These are phyloP conservation scores for Rhodeus uyekii DNA, from an alignment of 2,797 vertebrate genomes.

Conservation along the genomic window DNA sequence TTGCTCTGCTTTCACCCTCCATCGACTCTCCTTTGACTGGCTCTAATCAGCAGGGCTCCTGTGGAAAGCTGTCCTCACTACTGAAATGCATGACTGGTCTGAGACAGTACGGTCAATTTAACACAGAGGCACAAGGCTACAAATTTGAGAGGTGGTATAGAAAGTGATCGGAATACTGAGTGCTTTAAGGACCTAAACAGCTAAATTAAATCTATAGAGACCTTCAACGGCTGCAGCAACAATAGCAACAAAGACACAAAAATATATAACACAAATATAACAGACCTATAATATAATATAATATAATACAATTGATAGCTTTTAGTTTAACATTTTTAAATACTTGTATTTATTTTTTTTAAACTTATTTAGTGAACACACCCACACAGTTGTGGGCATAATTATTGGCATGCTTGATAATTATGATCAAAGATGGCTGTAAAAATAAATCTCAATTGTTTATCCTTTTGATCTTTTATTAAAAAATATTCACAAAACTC, in stretches of 20 bases:
- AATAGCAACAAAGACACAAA: not conserved
- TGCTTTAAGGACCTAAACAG: conserved; percentile 27
- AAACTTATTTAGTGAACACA: too few relatives aligned
- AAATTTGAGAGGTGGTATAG: conserved; percentile 44
- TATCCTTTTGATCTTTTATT: too few relatives aligned
- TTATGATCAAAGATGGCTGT: too few relatives aligned
- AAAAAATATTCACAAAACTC: too few relatives aligned
- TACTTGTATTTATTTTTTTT: too few relatives aligned
- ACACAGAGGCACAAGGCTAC: conserved; percentile 42
- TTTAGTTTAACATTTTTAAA: not conserved
- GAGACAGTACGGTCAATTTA: conserved; percentile 54
- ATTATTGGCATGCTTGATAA: too few relatives aligned
- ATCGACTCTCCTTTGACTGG: conserved; percentile 44
- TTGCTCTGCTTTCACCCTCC: conserved; percentile 42
- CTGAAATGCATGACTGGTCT: conserved; percentile 49
- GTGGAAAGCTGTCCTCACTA: conserved; percentile 45
- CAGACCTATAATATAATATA: not conserved
- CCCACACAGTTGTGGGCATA: too few relatives aligned
- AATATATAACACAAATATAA: too few relatives aligned
- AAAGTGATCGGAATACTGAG: conserved; percentile 49
- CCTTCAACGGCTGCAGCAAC: not conserved
- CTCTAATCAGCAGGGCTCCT: conserved; percentile 45
- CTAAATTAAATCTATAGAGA: conserved; percentile 39
- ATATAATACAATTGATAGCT: not conserved
- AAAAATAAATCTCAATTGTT: too few relatives aligned